Percentiles rank a stretch among this genome's conserved stretches.
Conservation (phyloP, 2,113 vertebrate species). For the Zingel zingel region DNA sequence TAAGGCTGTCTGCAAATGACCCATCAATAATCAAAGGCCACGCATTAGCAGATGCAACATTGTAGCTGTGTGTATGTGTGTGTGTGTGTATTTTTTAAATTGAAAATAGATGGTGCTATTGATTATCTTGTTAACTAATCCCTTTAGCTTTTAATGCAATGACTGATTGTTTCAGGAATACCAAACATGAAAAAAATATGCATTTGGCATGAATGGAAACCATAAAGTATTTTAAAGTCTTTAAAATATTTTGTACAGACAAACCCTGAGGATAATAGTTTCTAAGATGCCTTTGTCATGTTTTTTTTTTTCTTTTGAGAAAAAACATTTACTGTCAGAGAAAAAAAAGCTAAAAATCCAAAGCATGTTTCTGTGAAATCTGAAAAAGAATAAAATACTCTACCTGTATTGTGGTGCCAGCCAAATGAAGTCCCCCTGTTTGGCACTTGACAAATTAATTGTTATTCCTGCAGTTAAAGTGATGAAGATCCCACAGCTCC, state of each 20-base stretch:
- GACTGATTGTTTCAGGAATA: conserved; percentile 22
- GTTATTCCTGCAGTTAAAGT: conserved; percentile 76
- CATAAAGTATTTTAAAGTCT: not conserved
- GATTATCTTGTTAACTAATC: conserved; percentile 45
- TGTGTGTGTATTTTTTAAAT: not conserved
- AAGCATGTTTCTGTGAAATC: not conserved
- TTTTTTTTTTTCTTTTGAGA: not conserved
- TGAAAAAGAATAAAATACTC: not conserved
- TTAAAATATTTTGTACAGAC: not conserved
- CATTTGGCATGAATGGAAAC: conserved; percentile 21
- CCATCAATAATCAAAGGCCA: conserved; percentile 79
- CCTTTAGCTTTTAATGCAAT: conserved; percentile 36
- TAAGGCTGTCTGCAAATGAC: conserved; percentile 73
- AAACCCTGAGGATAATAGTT: not conserved
- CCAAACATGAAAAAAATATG: conserved; percentile 11
- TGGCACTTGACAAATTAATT: conserved; percentile 68
- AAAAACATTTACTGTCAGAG: not conserved
- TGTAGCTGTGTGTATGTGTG: not conserved
- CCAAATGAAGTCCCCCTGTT: conserved; percentile 24
- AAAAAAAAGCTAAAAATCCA: not conserved
- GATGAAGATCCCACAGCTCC: conserved; percentile 65
- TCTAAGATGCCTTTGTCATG: not conserved
- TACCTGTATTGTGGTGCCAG: not conserved
- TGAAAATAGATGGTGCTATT: conserved; percentile 48
- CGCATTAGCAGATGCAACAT: conserved; percentile 62